A percentile compares a stretch with the other conserved stretches of the same genome.
phyloP scores from a whole-genome alignment of 2,113 vertebrate species.

The Malurus alboscapulatus region DNA sequence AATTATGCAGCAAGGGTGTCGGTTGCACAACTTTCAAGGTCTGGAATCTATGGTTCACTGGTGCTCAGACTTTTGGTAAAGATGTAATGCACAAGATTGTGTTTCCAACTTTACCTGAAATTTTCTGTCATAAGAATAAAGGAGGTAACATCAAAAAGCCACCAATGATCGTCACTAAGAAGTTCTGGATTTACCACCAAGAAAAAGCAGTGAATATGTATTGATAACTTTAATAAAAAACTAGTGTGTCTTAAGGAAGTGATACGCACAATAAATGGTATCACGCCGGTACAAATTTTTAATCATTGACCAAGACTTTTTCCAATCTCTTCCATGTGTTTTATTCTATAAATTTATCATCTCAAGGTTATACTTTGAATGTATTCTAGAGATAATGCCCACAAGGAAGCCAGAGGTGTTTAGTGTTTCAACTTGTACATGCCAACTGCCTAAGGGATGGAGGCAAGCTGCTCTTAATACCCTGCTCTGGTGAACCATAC shows the following conservation, averaged over 20 bases:
- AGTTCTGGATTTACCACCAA: background rate
- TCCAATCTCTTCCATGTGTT: background rate
- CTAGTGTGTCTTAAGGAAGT: background rate
- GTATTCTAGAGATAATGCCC: background rate
- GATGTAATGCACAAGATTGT: background rate
- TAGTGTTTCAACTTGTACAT: background rate
- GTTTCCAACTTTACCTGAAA: background rate
- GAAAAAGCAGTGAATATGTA: background rate
- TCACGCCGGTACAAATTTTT: background rate
- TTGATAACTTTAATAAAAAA: background rate
- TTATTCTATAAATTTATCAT: background rate
- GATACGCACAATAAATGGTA: background rate
- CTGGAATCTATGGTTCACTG: background rate
- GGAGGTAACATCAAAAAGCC: background rate
- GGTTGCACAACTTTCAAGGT: background rate
- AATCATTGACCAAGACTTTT: background rate
- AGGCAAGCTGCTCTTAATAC: background rate
- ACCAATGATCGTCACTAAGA: background rate
- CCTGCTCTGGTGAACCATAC: background rate
- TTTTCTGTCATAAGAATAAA: background rate
- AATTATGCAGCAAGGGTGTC: background rate
- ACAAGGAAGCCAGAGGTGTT: background rate
- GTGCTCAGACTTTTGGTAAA: background rate
- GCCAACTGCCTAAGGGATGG: background rate
- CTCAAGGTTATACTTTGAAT: background rate